Evolutionary conservation across 2,113 vertebrate species (phyloP).

Genomic region (Corythaeola cristata): DNA sequence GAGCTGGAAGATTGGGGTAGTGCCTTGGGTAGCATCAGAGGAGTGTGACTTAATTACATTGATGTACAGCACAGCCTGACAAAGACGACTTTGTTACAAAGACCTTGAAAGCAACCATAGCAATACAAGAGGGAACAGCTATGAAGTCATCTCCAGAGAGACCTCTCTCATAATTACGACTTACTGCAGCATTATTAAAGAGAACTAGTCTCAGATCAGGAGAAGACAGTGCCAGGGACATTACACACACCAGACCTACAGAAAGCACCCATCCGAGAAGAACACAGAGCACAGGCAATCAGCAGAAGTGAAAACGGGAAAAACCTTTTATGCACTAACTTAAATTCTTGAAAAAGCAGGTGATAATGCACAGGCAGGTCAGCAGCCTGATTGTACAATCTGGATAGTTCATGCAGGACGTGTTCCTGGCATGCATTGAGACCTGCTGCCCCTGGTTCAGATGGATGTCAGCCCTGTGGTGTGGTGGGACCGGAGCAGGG

Average conservation of each 20-base stretch:
- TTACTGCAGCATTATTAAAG: neutral
- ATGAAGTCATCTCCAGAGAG: neutral
- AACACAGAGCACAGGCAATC: neutral
- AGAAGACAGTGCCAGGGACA: neutral
- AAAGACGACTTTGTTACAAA: neutral
- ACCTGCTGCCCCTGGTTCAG: neutral
- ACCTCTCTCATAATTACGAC: neutral
- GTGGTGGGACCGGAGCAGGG: neutral
- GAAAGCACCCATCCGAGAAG: neutral
- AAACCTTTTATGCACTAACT: neutral
- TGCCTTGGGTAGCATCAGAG: neutral
- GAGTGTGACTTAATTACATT: neutral
- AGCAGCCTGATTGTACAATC: neutral
- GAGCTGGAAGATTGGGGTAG: neutral
- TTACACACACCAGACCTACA: neutral
- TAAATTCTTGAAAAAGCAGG: neutral
- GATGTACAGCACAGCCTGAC: neutral
- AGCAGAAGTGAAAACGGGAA: neutral
- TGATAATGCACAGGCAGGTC: neutral
- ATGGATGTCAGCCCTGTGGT: rapidly evolving
- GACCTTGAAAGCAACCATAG: neutral
- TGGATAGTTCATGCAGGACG: neutral
- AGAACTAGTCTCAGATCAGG: neutral
- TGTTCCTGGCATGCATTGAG: neutral
- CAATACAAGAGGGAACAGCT: neutral